Evolutionary conservation across 2,113 vertebrate species (phyloP).

Genomic region (Argyrosomus japonicus): DNA sequence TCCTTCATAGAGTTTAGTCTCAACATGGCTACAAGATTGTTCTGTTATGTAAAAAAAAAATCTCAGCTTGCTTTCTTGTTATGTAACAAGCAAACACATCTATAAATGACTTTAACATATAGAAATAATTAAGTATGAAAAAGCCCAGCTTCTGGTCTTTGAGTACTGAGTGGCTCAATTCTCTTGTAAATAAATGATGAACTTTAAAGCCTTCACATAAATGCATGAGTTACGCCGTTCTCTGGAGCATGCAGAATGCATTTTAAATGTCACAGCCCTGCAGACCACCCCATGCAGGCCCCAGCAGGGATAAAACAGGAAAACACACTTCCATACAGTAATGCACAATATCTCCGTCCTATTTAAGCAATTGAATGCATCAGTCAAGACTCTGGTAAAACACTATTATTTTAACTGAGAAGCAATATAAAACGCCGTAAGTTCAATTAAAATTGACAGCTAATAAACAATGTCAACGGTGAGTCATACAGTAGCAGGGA

Average conservation of each 20-base stretch:
- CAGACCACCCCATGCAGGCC: constrained; percentile 7
- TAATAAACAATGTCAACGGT: constrained; percentile 33
- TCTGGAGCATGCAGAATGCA: constrained; percentile 51
- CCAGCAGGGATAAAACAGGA: neutral
- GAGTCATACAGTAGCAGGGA: constrained; percentile 30
- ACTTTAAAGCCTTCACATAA: constrained; percentile 63
- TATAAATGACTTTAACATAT: constrained; percentile 23
- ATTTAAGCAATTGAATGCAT: constrained; percentile 29
- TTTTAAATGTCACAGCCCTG: constrained; percentile 68
- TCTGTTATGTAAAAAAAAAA: constrained; percentile 26
- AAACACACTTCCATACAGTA: constrained; percentile 10
- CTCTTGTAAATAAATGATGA: constrained; percentile 70
- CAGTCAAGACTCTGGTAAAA: constrained; percentile 11
- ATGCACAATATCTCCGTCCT: constrained; percentile 32
- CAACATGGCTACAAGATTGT: constrained; percentile 20
- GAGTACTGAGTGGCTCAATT: constrained; percentile 38
- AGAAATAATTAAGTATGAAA: constrained; percentile 27
- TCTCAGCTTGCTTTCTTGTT: constrained; percentile 26
- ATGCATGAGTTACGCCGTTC: constrained; percentile 49
- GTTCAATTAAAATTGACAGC: constrained; percentile 26
- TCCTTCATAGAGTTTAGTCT: constrained; percentile 8
- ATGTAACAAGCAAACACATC: constrained; percentile 37
- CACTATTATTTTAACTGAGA: constrained; percentile 7
- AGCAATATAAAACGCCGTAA: constrained; percentile 8
- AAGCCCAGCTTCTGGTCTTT: neutral